Conservation (phyloP, 2,113 vertebrate genomes). For the Arothron firmamentum region DNA sequence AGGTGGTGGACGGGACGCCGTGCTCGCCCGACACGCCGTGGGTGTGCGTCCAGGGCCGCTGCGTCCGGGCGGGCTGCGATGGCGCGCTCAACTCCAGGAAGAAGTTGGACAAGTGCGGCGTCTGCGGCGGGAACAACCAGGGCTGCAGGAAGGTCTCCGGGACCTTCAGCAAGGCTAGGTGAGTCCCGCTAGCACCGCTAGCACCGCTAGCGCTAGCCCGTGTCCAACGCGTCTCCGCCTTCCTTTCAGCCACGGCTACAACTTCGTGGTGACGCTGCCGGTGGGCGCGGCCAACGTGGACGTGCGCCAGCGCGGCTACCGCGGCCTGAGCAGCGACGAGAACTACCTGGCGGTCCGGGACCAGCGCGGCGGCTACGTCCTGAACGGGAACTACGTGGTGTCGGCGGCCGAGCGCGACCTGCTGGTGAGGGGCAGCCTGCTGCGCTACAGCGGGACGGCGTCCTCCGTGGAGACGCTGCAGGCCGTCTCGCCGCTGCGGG, state of each 20-base stretch:
- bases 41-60: constrained; percentile 91
- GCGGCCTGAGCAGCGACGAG: constrained; percentile 86
- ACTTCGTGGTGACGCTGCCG: constrained; percentile 91
- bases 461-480: constrained; percentile 86
- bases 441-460: constrained; percentile 90
- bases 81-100: constrained; percentile 89
- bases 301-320: constrained; percentile 91
- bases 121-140: constrained; percentile 91
- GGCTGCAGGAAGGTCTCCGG: constrained; percentile 93
- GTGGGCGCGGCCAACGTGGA: constrained; percentile 87
- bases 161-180: constrained; percentile 94
- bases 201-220: neutral
- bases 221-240: neutral
- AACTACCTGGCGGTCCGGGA: constrained; percentile 96
- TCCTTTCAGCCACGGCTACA: constrained; percentile 87
- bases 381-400: constrained; percentile 94
- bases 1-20: constrained; percentile 93
- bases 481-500: constrained; percentile 83
- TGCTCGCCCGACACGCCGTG: constrained; percentile 91
- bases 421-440: constrained; percentile 84
- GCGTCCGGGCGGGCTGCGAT: constrained; percentile 92
- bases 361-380: constrained; percentile 83
- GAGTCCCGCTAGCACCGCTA: constrained; percentile 52
- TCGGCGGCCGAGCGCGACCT: constrained; percentile 91
- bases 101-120: constrained; percentile 92